phyloP scores from a whole-genome alignment of 2,888 invertebrate species.

The Metacarcinus magister region DNA sequence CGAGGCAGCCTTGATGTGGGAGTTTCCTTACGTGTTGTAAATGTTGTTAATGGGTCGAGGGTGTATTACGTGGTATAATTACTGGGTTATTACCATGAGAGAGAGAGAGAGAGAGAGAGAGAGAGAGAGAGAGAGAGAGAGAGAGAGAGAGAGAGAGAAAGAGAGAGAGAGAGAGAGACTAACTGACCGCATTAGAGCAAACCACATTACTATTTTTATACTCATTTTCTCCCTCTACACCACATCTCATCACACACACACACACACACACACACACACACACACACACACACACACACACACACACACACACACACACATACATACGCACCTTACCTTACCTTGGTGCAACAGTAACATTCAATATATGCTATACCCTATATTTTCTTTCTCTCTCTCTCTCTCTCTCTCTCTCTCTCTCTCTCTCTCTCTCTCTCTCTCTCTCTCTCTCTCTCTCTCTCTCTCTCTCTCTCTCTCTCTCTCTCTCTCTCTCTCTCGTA shows the following conservation, averaged over 20 bases:
- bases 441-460: not conserved
- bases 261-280: too few species aligned
- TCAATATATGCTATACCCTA: not conserved
- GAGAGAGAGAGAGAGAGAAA: constrained; percentile 21
- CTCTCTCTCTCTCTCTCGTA: constrained; percentile 26
- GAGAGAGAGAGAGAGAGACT: constrained; percentile 42
- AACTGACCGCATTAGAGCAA: not conserved
- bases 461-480: not conserved
- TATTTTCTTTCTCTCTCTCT: not conserved
- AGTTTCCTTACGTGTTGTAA: constrained; percentile 54
- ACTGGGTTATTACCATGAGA: constrained; percentile 54
- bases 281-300: too few species aligned
- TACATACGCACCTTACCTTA: too few species aligned
- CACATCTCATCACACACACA: not conserved
- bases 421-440: not conserved
- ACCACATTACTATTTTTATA: not conserved
- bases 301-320: too few species aligned
- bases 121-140: constrained; percentile 43
- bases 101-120: constrained; percentile 52
- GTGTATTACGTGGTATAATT: constrained; percentile 76
- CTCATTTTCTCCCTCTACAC: not conserved
- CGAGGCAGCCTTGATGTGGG: not conserved
- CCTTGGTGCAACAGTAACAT: not conserved
- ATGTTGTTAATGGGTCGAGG: constrained; percentile 33
- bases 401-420: not conserved